A percentile compares a stretch with the other conserved stretches of the same genome.
phyloP scores from a whole-genome alignment of 2,113 vertebrate genomes.

The Odocoileus virginianus region DNA sequence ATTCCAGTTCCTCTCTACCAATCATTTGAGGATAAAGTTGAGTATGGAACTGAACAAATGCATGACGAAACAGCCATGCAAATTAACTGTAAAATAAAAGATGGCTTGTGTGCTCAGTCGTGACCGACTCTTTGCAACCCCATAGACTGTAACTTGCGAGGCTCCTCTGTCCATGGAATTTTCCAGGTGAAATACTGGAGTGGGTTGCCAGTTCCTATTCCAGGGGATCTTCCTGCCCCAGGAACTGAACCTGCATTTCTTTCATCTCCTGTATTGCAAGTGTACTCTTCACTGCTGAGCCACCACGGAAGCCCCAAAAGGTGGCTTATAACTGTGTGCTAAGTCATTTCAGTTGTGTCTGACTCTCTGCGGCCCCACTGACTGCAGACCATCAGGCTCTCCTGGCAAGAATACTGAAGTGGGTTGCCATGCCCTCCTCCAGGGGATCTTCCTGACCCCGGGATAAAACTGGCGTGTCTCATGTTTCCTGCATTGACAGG shows the following conservation, averaged over 20 bases:
- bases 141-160: neutral
- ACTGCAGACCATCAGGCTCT: neutral
- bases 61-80: neutral
- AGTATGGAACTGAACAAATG: neutral
- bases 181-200: neutral
- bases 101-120: neutral
- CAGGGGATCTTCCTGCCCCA: neutral
- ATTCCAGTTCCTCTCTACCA: neutral
- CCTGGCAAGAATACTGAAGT: neutral
- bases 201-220: neutral
- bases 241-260: neutral
- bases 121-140: neutral
- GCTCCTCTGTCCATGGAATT: neutral
- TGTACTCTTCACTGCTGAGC: neutral
- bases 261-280: neutral
- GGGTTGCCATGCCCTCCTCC: neutral
- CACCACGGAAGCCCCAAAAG: neutral
- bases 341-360: neutral
- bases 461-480: neutral
- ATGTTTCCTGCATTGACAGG: neutral
- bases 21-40: neutral
- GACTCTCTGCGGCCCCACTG: neutral
- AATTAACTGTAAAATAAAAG: slow-evolving; percentile 24
- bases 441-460: neutral
- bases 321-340: neutral